Conservation (phyloP, 2,888 invertebrate genomes). For the Thecophora atra region DNA sequence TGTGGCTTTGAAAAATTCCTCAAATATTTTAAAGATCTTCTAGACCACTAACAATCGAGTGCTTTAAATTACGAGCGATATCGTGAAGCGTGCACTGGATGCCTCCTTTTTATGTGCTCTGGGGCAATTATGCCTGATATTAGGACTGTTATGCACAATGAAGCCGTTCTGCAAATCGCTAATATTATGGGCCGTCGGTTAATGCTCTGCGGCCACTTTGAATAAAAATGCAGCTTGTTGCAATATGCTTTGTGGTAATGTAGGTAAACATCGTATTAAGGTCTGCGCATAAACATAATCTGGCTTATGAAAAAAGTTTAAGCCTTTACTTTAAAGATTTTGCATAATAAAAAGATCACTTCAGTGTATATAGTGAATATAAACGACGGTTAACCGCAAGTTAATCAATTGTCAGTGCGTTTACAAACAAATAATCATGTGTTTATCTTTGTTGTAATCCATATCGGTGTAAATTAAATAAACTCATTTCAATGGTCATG, state of each 20-base stretch:
- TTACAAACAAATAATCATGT: no score
- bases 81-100: slow-evolving; percentile 55
- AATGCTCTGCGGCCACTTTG: slow-evolving; percentile 15
- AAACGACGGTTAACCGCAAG: no score
- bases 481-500: no score
- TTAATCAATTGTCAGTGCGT: no score
- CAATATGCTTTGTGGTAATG: neutral
- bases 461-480: no score
- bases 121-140: slow-evolving; percentile 63
- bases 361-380: no score
- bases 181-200: slow-evolving; percentile 28
- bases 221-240: neutral
- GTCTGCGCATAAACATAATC: no score
- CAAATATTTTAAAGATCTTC: slow-evolving; percentile 45
- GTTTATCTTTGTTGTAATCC: no score
- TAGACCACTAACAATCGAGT: slow-evolving; percentile 39
- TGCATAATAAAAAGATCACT: no score
- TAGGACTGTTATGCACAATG: slow-evolving; percentile 50
- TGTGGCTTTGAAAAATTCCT: slow-evolving; percentile 43
- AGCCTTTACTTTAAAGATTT: no score
- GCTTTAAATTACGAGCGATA: slow-evolving; percentile 51
- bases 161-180: slow-evolving; percentile 53
- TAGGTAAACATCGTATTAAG: no score
- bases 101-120: slow-evolving; percentile 50
- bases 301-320: no score